These are phyloP conservation scores for Ispidina lecontei DNA, from an alignment of 2,797 vertebrate species.

Conservation along the genomic window DNA sequence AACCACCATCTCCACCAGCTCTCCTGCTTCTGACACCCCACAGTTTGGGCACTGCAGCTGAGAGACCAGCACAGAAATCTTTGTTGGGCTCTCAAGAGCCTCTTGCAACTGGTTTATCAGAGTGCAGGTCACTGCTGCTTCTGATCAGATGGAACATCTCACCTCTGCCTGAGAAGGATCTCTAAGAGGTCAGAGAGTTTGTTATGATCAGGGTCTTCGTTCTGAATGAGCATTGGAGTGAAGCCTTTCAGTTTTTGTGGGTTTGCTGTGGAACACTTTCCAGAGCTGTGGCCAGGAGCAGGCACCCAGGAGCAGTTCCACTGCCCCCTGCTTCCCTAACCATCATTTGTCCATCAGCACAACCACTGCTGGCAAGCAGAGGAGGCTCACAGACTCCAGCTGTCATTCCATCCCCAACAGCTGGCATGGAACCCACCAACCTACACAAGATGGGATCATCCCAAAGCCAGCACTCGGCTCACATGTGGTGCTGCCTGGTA, in stretches of 20 bases:
- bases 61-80: accelerated
- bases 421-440: background rate
- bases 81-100: background rate
- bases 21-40: background rate
- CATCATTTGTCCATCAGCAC: background rate
- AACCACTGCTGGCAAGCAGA: background rate
- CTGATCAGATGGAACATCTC: background rate
- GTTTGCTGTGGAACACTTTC: background rate
- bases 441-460: background rate
- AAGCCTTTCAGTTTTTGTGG: background rate
- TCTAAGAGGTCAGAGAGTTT: background rate
- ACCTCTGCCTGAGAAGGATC: background rate
- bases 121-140: background rate
- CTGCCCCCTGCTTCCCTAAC: background rate
- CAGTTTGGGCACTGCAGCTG: background rate
- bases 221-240: background rate
- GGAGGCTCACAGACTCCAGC: background rate
- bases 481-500: accelerated
- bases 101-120: background rate
- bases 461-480: background rate
- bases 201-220: background rate
- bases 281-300: background rate
- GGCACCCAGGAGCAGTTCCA: background rate
- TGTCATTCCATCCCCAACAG: background rate
- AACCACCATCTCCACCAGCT: background rate